Conservation (phyloP, 53 echinoderm and acorn worm species). For the Mesocentrotus franciscanus region DNA sequence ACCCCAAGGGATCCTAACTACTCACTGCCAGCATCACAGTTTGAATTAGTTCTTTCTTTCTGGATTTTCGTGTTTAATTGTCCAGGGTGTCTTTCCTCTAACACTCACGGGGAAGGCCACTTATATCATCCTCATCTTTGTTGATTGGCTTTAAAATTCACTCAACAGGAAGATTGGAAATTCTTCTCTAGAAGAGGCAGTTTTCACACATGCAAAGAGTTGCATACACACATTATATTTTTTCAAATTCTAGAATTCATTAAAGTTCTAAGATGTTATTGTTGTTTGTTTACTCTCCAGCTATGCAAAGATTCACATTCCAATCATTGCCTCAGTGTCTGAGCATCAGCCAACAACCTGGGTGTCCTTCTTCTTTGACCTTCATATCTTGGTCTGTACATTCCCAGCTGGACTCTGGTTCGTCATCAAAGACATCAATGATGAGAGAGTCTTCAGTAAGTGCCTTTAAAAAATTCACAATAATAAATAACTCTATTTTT, state of each 20-base stretch:
- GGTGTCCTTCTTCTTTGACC: slow-evolving; percentile 99
- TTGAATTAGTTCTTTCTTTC: too few species aligned
- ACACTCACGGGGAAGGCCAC: too few species aligned
- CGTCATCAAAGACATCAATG: slow-evolving; percentile 97
- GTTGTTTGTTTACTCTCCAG: slow-evolving; percentile 54
- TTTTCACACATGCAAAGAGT: too few species aligned
- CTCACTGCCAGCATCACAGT: too few species aligned
- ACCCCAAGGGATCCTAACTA: too few species aligned
- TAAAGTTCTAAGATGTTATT: neutral
- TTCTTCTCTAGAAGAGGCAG: too few species aligned
- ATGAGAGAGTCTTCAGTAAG: slow-evolving; percentile 99
- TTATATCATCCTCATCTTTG: too few species aligned
- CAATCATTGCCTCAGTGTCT: slow-evolving; percentile 96
- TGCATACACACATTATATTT: too few species aligned
- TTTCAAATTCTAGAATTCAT: neutral
- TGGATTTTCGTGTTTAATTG: too few species aligned
- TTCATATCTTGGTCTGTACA: slow-evolving; percentile 88
- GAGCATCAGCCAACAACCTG: slow-evolving; percentile 99
- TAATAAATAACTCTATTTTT: neutral
- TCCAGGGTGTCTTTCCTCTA: too few species aligned
- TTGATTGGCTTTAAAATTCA: too few species aligned
- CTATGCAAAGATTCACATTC: slow-evolving; percentile 99
- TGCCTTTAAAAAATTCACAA: neutral
- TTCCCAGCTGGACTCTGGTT: slow-evolving; percentile 99
- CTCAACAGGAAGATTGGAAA: too few species aligned